Evolutionary conservation across 1,140 invertebrate genomes (phyloP).

Genomic region (Phortica variegata): DNA sequence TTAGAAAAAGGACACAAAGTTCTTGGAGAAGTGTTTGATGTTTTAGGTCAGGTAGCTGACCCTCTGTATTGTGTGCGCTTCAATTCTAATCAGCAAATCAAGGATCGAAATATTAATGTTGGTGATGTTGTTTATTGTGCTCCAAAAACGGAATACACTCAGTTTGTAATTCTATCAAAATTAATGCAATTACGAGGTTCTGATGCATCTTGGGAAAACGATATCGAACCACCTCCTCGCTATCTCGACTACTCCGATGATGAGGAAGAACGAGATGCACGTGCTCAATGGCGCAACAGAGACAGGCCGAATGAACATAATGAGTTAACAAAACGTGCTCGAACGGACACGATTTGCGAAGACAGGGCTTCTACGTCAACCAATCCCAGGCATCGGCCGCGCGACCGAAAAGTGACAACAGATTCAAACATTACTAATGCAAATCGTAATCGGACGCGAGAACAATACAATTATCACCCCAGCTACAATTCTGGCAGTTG

Average conservation of each 20-base stretch:
- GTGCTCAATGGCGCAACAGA: slow-evolving; percentile 54
- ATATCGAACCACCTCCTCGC: slow-evolving; percentile 74
- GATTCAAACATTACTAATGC: background rate
- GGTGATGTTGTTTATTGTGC: slow-evolving; percentile 78
- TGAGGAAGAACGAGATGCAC: slow-evolving; percentile 70
- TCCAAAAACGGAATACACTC: slow-evolving; percentile 71
- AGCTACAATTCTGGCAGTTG: slow-evolving; percentile 49
- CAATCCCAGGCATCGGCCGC: background rate
- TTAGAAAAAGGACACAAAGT: slow-evolving; percentile 70
- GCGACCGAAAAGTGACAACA: slow-evolving; percentile 5
- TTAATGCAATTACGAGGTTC: slow-evolving; percentile 74
- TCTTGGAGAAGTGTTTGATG: slow-evolving; percentile 84
- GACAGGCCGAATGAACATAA: slow-evolving; percentile 29
- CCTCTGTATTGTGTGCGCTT: slow-evolving; percentile 83
- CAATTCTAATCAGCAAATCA: slow-evolving; percentile 74
- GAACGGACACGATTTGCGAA: slow-evolving; percentile 12
- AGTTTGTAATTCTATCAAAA: slow-evolving; percentile 72
- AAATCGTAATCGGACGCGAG: slow-evolving; percentile 7
- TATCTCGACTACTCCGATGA: slow-evolving; percentile 85
- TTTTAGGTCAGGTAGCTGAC: slow-evolving; percentile 77
- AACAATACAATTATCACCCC: slow-evolving; percentile 42
- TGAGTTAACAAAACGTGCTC: slow-evolving; percentile 20
- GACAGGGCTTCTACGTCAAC: background rate
- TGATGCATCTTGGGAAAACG: slow-evolving; percentile 82
- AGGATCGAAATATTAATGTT: slow-evolving; percentile 63